Conservation (phyloP, 1,140 invertebrate genomes). For the Laupala kohalensis region DNA sequence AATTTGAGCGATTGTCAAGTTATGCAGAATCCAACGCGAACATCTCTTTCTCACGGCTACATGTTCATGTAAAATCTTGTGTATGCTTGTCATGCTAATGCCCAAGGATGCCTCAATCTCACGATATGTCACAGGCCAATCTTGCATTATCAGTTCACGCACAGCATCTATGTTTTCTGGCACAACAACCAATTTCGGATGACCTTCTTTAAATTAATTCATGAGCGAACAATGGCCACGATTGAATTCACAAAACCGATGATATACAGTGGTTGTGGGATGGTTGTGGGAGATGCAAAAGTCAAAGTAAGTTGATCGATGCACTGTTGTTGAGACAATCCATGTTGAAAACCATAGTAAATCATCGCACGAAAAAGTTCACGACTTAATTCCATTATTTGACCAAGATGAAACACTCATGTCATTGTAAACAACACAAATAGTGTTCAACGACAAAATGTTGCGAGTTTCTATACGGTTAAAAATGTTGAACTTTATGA, state of each 20-base stretch:
- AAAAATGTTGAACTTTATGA: no score
- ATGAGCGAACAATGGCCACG: slow-evolving; percentile 7
- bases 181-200: slow-evolving; percentile 20
- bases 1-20: not conserved
- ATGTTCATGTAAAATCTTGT: slow-evolving; percentile 22
- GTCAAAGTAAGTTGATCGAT: no score
- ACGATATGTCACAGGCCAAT: slow-evolving; percentile 21
- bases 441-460: no score
- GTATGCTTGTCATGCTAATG: slow-evolving; percentile 18
- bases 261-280: no score
- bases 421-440: no score
- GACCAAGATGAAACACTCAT: no score
- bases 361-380: no score
- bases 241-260: slow-evolving; percentile 11
- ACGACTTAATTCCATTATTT: no score
- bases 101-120: slow-evolving; percentile 18
- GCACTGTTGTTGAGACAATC: no score
- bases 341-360: no score
- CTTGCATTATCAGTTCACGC: slow-evolving; percentile 19
- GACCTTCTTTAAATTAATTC: slow-evolving; percentile 18
- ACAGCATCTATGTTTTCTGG: slow-evolving; percentile 19
- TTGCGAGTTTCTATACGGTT: no score
- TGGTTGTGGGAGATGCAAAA: no score
- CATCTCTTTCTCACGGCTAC: not conserved
- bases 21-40: not conserved